Percentiles rank a stretch among this genome's conserved stretches.
Evolutionary conservation across 2,888 invertebrate species (phyloP).

Genomic region (Pherbina coryleti): DNA sequence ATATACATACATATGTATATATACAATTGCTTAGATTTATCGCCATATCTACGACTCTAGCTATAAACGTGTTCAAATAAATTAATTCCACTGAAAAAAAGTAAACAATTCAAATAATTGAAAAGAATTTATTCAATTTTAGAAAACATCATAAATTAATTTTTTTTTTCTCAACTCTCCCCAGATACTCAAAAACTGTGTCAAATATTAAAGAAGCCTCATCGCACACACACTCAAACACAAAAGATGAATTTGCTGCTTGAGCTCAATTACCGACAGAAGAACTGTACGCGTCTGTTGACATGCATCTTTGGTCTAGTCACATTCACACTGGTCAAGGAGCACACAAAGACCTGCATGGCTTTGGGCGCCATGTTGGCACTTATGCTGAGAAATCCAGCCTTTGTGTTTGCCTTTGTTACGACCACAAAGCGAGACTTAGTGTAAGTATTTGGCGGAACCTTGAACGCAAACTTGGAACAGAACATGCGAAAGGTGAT

Average conservation of each 20-base stretch:
- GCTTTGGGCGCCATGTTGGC: slow-evolving; percentile 57
- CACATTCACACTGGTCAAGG: slow-evolving; percentile 50
- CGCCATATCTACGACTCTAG: too few species aligned
- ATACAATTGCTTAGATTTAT: too few species aligned
- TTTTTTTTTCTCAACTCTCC: neutral
- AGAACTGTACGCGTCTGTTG: slow-evolving; percentile 58
- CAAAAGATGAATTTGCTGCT: slow-evolving; percentile 18
- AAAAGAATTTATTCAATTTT: neutral
- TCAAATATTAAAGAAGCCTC: neutral
- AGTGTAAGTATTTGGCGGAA: slow-evolving; percentile 56
- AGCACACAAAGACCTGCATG: slow-evolving; percentile 56
- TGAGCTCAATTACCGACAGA: slow-evolving; percentile 60
- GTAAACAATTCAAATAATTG: too few species aligned
- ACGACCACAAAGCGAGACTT: slow-evolving; percentile 61
- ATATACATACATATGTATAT: too few species aligned
- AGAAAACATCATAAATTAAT: neutral
- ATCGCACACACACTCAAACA: neutral
- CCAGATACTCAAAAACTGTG: neutral
- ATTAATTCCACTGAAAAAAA: too few species aligned
- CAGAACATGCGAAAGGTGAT: neutral
- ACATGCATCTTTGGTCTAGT: slow-evolving; percentile 56
- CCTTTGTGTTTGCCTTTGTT: slow-evolving; percentile 57
- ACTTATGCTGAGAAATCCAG: slow-evolving; percentile 59
- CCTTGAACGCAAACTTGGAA: too few species aligned
- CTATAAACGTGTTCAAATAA: too few species aligned